These are phyloP conservation scores for Scaptomyza parva DNA, from an alignment of 2,888 invertebrate species.

Conservation along the genomic window DNA sequence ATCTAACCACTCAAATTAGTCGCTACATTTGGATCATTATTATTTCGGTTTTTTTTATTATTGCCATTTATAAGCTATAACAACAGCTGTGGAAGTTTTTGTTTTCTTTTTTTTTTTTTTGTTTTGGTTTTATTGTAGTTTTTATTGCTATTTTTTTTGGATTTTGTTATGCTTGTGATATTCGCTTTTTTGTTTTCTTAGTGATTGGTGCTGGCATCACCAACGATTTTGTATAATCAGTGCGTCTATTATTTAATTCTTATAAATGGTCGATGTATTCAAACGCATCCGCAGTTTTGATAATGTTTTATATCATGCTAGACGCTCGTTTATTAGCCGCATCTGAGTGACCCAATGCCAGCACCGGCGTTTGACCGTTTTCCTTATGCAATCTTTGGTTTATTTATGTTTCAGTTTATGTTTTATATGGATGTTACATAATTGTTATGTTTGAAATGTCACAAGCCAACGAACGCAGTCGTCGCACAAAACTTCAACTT, in stretches of 20 bases:
- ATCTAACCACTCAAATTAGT: conserved; percentile 35
- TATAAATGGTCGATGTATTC: conserved; percentile 30
- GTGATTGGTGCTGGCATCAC: conserved; percentile 45
- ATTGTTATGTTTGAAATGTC: conserved; percentile 71
- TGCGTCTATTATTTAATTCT: conserved; percentile 55
- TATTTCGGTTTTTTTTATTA: conserved; percentile 3
- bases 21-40: conserved; percentile 27
- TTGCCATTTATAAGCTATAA: conserved; percentile 14
- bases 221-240: conserved; percentile 24
- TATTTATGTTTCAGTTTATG: conserved; percentile 40
- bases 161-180: conserved; percentile 31
- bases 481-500: conserved; percentile 26
- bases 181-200: conserved; percentile 18
- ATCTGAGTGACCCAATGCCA: conserved; percentile 52
- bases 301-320: conserved; percentile 69
- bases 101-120: conserved; percentile 5
- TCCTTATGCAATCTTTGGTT: conserved; percentile 50
- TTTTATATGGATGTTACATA: conserved; percentile 63
- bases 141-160: conserved; percentile 25
- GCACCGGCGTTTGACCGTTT: conserved; percentile 42
- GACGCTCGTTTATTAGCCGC: conserved; percentile 67
- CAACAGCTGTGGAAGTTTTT: conserved; percentile 20
- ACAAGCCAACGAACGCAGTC: conserved; percentile 71
- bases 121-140: conserved; percentile 8
- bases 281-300: conserved; percentile 27